Evolutionary conservation across 2,888 invertebrate genomes (phyloP).

Genomic region (Macaria notata): DNA sequence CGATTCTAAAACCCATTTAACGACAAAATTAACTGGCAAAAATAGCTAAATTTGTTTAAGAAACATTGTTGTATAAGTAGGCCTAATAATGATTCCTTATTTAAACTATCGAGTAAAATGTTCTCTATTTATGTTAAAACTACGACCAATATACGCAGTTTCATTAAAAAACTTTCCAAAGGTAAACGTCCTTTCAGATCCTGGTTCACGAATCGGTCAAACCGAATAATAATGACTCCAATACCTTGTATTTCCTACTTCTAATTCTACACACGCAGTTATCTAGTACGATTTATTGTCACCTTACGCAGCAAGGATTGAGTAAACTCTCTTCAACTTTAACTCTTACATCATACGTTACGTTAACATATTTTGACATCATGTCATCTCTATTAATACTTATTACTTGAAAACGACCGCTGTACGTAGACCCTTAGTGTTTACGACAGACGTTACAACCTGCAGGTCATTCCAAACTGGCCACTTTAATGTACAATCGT

Average conservation of each 20-base stretch:
- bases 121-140: too few species aligned
- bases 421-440: constrained; percentile 34
- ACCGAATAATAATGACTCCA: constrained; percentile 27
- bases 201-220: constrained; percentile 26
- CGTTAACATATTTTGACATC: constrained; percentile 64
- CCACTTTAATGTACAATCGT: constrained; percentile 37
- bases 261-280: constrained; percentile 24
- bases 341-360: constrained; percentile 53
- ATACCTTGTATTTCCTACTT: constrained; percentile 20
- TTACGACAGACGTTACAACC: neutral
- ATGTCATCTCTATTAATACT: constrained; percentile 60
- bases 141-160: too few species aligned
- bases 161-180: neutral
- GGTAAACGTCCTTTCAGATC: constrained; percentile 23
- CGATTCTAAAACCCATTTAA: too few species aligned
- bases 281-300: constrained; percentile 24
- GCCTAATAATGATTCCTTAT: neutral
- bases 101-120: too few species aligned
- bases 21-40: too few species aligned
- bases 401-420: constrained; percentile 39
- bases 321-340: constrained; percentile 35
- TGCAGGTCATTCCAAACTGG: constrained; percentile 32
- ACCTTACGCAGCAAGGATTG: constrained; percentile 30
- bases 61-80: too few species aligned
- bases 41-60: too few species aligned